Evolutionary conservation across 2,797 vertebrate genomes (phyloP), one percentile per base, ranked within the genome.

Genomic region (Liasis olivaceus): DNA sequence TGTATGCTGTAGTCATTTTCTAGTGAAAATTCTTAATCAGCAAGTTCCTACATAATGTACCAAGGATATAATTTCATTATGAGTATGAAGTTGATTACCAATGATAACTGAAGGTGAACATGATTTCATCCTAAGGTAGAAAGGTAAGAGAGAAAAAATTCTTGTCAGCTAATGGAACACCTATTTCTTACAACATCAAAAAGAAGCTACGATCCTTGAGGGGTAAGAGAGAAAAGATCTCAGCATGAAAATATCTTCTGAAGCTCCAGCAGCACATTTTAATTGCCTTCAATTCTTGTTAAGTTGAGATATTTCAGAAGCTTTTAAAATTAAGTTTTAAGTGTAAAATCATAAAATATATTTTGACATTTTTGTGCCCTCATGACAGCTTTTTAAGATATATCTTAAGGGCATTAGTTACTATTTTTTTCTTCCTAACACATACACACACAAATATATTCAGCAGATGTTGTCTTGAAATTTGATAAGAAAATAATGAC

Each of bases 381-480:
- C 24, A 63, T 85, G 88, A 26, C 2, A 81, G 31, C 17, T 87
- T 88, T 96, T 93, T 87, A 81, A 94, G 84, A 42, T 91, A 54
- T 0, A 4, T 22, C 31, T 87, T 31, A 91, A 59, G 89, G 64
- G 88, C 6, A 72, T 89, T 72, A 31, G 13, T 31, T 86, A 56
- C 42, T 90, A 0, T 89, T 77, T 77, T 15, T 51, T 87, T 86
- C 66, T 4, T 12, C 4, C n/a, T 24, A 42, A 81, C 62, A n/a
- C 8, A 5, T 63, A 88, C 36, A 42, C 1, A 42, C 15, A 86
- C 91, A 93, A 91, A 36, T 93, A 42, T 93, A 77, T 15, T 81
- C 92, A 93, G 3, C 77, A 93, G 90, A 95, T 94, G 13, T 9
- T 95, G 9, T 60, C 85, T 92, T 92, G 94, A 85, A 96, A 95